These are phyloP conservation scores for Oligia fasciuncula DNA, from an alignment of 2,888 invertebrate genomes.

Conservation along the genomic window DNA sequence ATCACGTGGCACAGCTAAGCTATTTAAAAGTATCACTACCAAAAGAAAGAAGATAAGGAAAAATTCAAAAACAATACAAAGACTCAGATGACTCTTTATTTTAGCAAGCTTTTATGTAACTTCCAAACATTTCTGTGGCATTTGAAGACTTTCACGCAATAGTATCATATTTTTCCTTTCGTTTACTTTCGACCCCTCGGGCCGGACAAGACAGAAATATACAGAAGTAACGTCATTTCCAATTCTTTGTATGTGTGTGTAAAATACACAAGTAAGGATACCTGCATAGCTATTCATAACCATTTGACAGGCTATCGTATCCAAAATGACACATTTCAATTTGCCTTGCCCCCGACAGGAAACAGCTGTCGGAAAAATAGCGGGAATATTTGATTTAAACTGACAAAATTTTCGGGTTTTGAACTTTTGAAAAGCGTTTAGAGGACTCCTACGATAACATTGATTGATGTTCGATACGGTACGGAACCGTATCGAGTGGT, in stretches of 20 bases:
- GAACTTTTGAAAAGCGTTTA: no score
- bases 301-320: no score
- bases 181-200: conserved; percentile 37
- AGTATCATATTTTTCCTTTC: conserved; percentile 60
- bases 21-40: conserved; percentile 12
- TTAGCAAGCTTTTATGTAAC: conserved; percentile 46
- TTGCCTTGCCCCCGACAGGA: no score
- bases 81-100: conserved; percentile 24
- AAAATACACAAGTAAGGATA: background rate
- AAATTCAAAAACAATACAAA: conserved; percentile 26
- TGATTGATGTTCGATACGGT: no score
- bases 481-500: no score
- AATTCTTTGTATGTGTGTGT: background rate
- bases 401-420: no score
- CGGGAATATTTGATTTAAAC: no score
- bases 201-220: background rate
- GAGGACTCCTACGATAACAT: no score
- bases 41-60: conserved; percentile 8
- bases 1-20: background rate
- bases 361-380: no score
- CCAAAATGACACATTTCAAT: no score
- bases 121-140: conserved; percentile 44
- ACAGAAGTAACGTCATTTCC: conserved; percentile 24
- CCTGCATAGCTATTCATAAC: background rate
- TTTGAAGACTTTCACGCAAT: conserved; percentile 46